Evolutionary conservation across 2,888 invertebrate species (phyloP).

Genomic region (Aquatica leii): DNA sequence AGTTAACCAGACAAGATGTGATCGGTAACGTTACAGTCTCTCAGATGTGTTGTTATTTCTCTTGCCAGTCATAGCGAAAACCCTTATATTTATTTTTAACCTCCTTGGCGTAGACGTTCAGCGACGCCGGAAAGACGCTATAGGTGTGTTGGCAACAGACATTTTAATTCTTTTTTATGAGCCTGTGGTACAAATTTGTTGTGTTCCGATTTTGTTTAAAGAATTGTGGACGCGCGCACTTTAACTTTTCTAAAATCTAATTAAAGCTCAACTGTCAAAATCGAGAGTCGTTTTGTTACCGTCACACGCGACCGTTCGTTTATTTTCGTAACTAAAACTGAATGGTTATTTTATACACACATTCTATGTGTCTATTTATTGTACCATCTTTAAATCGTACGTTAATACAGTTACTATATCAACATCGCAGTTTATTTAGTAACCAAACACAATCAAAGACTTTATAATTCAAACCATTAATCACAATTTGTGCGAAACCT

Average conservation of each 20-base stretch:
- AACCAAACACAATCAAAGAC: too few species aligned
- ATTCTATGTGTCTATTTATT: constrained; percentile 1
- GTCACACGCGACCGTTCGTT: background rate
- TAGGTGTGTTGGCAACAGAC: constrained; percentile 41
- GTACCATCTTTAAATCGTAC: too few species aligned
- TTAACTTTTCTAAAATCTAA: background rate
- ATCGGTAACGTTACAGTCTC: constrained; percentile 32
- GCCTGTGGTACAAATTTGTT: constrained; percentile 28
- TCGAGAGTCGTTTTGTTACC: constrained; percentile 5
- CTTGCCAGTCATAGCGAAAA: constrained; percentile 50
- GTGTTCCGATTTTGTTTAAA: constrained; percentile 25
- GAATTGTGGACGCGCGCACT: constrained; percentile 4
- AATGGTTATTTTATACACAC: constrained; percentile 2
- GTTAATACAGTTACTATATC: too few species aligned
- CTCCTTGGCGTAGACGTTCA: constrained; percentile 49
- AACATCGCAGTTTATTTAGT: too few species aligned
- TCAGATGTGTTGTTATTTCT: constrained; percentile 43
- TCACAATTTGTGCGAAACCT: too few species aligned
- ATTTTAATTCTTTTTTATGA: constrained; percentile 22
- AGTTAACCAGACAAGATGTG: constrained; percentile 32
- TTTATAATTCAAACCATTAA: too few species aligned
- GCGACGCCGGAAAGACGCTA: constrained; percentile 48
- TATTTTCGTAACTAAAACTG: constrained; percentile 8
- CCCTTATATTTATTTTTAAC: constrained; percentile 54
- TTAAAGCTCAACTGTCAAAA: background rate